Conservation (phyloP, 2,888 invertebrate species). For the Scaptomyza parva region DNA sequence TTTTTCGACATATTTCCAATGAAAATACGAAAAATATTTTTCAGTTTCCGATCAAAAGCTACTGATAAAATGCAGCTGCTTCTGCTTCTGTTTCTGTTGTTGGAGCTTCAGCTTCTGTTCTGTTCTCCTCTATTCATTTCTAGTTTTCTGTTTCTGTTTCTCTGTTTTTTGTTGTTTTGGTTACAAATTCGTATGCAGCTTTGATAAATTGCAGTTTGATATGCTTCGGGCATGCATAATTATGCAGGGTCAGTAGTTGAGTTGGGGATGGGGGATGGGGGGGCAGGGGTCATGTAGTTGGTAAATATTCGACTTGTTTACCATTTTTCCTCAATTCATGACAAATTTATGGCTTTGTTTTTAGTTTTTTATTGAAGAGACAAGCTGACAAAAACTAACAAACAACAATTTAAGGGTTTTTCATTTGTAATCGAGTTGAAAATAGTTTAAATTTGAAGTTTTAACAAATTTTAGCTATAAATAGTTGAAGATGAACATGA, state of each 20-base stretch:
- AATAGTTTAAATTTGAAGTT: no score
- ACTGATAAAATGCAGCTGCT: conserved; percentile 63
- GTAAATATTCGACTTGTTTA: conserved; percentile 1
- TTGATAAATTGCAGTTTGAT: conserved; percentile 56
- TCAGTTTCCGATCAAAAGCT: conserved; percentile 42
- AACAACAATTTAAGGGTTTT: no score
- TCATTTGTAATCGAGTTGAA: no score
- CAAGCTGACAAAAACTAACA: not conserved
- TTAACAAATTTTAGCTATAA: no score
- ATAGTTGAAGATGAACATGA: no score
- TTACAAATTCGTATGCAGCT: conserved; percentile 15
- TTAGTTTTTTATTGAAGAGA: not conserved
- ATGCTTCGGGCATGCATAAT: conserved; percentile 45
- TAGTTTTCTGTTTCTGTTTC: conserved; percentile 9
- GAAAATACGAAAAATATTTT: conserved; percentile 24
- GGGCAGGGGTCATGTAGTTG: not conserved
- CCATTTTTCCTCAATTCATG: conserved; percentile 4
- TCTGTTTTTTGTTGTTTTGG: not conserved
- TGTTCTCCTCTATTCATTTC: not conserved
- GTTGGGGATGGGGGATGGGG: not conserved
- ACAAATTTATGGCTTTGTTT: conserved; percentile 1
- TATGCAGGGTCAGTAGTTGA: conserved; percentile 6
- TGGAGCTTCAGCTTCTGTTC: not conserved
- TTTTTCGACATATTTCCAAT: conserved; percentile 35
- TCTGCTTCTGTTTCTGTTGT: no score